Conservation (phyloP, 2,888 invertebrate species). For the Agriopis marginaria region DNA sequence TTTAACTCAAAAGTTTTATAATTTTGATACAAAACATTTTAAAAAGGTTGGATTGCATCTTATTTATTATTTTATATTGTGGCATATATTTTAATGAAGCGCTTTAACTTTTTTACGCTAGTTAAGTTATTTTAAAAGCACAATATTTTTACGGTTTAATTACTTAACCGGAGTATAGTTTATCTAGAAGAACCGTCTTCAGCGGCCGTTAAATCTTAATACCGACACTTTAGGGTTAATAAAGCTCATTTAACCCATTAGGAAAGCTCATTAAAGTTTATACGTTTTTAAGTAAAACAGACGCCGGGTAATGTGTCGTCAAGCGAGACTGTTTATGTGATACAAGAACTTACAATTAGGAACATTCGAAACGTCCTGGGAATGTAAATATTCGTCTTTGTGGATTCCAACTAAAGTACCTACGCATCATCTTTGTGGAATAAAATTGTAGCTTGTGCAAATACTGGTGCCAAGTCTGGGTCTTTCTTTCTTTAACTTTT, state of each 20-base stretch:
- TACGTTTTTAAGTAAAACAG: conserved; percentile 66
- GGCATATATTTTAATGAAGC: neutral
- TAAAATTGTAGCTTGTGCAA: neutral
- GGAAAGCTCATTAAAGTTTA: conserved; percentile 54
- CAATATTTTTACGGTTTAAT: conserved; percentile 20
- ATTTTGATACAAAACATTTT: too few relatives aligned
- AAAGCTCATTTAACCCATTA: conserved; percentile 53
- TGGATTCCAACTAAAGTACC: conserved; percentile 7
- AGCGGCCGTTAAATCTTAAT: conserved; percentile 33
- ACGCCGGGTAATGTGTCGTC: conserved; percentile 63
- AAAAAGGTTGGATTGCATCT: too few relatives aligned
- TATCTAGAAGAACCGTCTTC: conserved; percentile 20
- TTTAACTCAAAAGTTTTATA: too few relatives aligned
- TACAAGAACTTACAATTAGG: conserved; percentile 68
- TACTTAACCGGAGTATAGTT: conserved; percentile 22
- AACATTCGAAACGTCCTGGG: conserved; percentile 52
- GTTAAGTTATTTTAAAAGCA: conserved; percentile 7
- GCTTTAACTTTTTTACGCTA: neutral
- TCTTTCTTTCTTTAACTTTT: too few relatives aligned
- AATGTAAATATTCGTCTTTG: conserved; percentile 39
- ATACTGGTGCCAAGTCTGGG: too few relatives aligned
- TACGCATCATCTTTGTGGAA: neutral
- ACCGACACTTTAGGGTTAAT: conserved; percentile 40
- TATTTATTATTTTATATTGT: too few relatives aligned
- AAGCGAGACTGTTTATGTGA: conserved; percentile 62